Percentiles rank a stretch among this genome's conserved stretches.
Conservation (phyloP, 2,888 invertebrate genomes). For the Drosophila sordidula region DNA sequence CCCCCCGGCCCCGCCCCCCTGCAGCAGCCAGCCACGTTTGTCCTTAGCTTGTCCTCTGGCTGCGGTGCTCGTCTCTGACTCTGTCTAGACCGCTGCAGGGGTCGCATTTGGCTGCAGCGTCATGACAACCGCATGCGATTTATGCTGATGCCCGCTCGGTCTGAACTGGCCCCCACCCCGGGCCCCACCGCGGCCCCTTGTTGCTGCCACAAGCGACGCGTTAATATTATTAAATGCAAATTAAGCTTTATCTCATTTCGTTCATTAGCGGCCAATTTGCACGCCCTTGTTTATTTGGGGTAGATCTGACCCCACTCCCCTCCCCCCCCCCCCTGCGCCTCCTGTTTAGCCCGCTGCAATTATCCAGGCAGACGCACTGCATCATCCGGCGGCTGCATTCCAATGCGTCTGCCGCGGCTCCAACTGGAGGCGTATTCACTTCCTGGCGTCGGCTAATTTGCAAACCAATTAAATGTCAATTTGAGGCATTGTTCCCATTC, state of each 20-base stretch:
- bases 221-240: conserved; percentile 82
- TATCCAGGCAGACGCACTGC: conserved; percentile 20
- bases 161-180: conserved; percentile 20
- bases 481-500: conserved; percentile 76
- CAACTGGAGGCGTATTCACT: conserved; percentile 38
- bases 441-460: conserved; percentile 76
- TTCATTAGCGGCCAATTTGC: conserved; percentile 75
- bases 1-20: neutral
- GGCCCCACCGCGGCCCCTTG: neutral
- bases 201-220: conserved; percentile 48
- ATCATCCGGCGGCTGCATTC: conserved; percentile 34
- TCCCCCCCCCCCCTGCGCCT: neutral
- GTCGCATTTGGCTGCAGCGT: conserved; percentile 56
- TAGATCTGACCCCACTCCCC: conserved; percentile 5
- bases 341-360: conserved; percentile 6
- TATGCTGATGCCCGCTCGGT: conserved; percentile 53
- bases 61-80: conserved; percentile 44
- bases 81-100: conserved; percentile 75
- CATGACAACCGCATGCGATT: conserved; percentile 80
- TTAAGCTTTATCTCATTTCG: conserved; percentile 78
- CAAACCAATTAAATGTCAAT: conserved; percentile 83
- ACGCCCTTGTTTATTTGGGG: conserved; percentile 64
- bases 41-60: conserved; percentile 78
- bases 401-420: conserved; percentile 11
- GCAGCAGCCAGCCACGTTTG: conserved; percentile 69